phyloP scores from a whole-genome alignment of 1,140 invertebrate species.

The Archivesica marissinica region DNA sequence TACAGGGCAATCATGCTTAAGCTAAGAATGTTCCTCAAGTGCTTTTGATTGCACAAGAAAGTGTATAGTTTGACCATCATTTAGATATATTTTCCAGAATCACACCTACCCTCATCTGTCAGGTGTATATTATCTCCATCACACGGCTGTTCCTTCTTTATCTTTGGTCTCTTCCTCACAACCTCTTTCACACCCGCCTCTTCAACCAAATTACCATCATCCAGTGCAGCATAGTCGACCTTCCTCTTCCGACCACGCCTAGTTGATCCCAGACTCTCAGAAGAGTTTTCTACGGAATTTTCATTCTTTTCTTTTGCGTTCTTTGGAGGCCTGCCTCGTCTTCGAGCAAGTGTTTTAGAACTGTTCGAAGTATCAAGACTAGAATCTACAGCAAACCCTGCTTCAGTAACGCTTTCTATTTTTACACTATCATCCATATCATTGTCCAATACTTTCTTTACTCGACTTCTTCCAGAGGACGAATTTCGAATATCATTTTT shows the following conservation, averaged over 20 bases:
- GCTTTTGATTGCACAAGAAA: too few species aligned
- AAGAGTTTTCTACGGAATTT: too few species aligned
- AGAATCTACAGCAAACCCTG: background rate
- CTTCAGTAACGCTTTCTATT: background rate
- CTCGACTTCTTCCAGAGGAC: too few species aligned
- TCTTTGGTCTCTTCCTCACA: background rate
- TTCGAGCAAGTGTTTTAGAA: background rate
- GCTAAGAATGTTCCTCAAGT: too few species aligned
- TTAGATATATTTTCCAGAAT: too few species aligned
- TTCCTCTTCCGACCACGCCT: conserved; percentile 14
- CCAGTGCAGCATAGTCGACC: conserved; percentile 9
- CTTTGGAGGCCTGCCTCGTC: background rate
- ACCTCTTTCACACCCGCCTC: background rate
- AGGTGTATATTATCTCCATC: conserved; percentile 2
- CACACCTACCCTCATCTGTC: too few species aligned
- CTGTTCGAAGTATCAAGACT: background rate
- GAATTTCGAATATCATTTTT: background rate
- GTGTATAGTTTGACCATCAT: too few species aligned
- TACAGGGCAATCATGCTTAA: too few species aligned
- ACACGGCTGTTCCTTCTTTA: background rate
- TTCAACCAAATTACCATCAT: conserved; percentile 1
- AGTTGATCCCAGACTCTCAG: background rate
- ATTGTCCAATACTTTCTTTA: too few species aligned
- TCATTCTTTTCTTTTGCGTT: background rate
- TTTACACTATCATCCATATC: background rate